Evolutionary conservation across 1,140 invertebrate species (phyloP).

Genomic region (Hydropsyche tenuis): DNA sequence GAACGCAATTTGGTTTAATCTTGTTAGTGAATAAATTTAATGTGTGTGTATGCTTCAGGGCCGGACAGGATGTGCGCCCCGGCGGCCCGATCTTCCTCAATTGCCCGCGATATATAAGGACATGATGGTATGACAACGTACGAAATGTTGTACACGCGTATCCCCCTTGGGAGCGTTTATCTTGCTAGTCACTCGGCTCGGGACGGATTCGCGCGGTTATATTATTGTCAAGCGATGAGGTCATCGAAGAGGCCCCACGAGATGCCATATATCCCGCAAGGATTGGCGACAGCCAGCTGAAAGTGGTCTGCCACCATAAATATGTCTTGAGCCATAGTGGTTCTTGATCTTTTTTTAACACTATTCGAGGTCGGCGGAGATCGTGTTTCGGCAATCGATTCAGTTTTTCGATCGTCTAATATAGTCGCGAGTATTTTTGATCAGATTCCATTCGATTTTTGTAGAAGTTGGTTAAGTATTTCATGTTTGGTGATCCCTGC

Average conservation of each 20-base stretch:
- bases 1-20: conserved; percentile 50
- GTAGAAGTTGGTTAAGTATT: no score
- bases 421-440: background rate
- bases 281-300: background rate
- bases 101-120: conserved; percentile 22
- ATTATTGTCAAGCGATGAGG: conserved; percentile 28
- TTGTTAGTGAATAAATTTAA: conserved; percentile 49
- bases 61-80: conserved; percentile 45
- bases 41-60: conserved; percentile 27
- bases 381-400: background rate
- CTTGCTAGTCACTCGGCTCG: background rate
- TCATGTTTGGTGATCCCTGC: no score
- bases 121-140: no score
- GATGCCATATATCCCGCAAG: conserved; percentile 7
- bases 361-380: no score
- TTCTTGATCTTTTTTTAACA: background rate
- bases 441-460: background rate
- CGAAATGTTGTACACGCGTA: no score
- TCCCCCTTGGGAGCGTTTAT: conserved; percentile 25
- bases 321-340: background rate
- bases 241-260: conserved; percentile 31
- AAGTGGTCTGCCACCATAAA: background rate
- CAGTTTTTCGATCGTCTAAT: background rate
- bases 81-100: conserved; percentile 30
- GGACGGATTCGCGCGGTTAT: conserved; percentile 7